Conservation (phyloP, 2,888 invertebrate species). For the Macropis europaea region DNA sequence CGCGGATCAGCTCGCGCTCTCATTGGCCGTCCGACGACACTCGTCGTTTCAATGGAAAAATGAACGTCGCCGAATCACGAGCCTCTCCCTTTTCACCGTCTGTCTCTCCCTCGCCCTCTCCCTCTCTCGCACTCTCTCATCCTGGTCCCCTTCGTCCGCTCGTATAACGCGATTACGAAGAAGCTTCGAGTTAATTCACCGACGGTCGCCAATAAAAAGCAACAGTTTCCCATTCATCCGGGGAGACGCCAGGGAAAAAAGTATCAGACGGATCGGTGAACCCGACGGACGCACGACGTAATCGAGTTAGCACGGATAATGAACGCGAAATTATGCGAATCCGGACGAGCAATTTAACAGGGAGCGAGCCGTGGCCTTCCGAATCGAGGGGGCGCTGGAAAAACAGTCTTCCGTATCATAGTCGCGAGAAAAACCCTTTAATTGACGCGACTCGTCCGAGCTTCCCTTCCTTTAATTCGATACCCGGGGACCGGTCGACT, state of each 20-base stretch:
- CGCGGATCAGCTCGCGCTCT: neutral
- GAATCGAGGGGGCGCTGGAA: neutral
- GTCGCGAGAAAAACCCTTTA: constrained; percentile 11
- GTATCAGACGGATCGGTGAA: neutral
- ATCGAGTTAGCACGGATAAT: constrained; percentile 36
- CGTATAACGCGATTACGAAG: constrained; percentile 48
- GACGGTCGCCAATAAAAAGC: constrained; percentile 31
- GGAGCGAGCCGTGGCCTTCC: neutral
- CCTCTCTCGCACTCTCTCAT: no score
- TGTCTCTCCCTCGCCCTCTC: no score
- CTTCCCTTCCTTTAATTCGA: no score
- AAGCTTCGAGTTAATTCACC: constrained; percentile 46
- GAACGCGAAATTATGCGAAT: constrained; percentile 41
- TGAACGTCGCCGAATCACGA: constrained; percentile 15
- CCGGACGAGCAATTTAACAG: neutral
- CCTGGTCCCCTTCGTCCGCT: constrained; percentile 25
- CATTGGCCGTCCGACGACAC: neutral
- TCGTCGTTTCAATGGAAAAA: neutral
- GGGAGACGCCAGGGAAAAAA: neutral
- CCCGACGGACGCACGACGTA: neutral
- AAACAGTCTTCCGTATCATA: no score
- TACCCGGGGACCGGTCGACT: no score
- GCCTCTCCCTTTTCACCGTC: no score
- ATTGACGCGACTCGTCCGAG: no score
- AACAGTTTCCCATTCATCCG: constrained; percentile 49